Base-by-base conservation (phyloP, 2,797 vertebrate genomes). In the Tolypeutes matacus region DNA sequence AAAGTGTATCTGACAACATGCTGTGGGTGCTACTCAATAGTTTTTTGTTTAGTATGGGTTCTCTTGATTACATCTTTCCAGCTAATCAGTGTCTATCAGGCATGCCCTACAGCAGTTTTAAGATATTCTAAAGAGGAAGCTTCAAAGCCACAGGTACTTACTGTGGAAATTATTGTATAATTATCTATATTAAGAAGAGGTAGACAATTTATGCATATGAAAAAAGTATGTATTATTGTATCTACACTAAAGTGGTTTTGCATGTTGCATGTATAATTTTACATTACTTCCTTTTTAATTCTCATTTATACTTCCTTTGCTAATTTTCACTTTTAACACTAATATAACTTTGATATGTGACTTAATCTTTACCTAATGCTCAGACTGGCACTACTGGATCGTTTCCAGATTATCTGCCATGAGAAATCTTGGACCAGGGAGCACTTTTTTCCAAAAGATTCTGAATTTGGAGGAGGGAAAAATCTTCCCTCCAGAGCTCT, bases 31-130 rank as follows among this genome's bases (percentile, higher is more conserved):
- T 70, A 69, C 60, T 93, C 34, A 87, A 34, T 94, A 87, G 46
- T 72, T 94, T 88, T 91, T 94, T 95, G 96, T 93, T 96, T 78
- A 96, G 69, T 88, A 14, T 80, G 69, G 95, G 86, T 93, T 97
- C 1, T 84, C 65, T 10, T 94, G 93, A 96, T 96, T 92, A 89
- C 20, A 86, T 93, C 64, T 69, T 94, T 93, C 73, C 92, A 95
- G 95, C 51, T 85, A 95, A 94, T 96, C 93, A 96, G 89, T 2
- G 80, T 34, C 95, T 96, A 77, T 96, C 96, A 92, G 85, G 36
- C 84, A 86, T 91, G 89, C 70, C 96, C 93, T 95, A 91, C 15
- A 81, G 42, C 86, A 88, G 36, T 93, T 95, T 94, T 92, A 96
- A 97, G 95, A 39, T 96, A 95, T 5, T 91, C 49, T 58, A 67